A percentile compares a stretch with the other conserved stretches of the same genome.
phyloP scores from a whole-genome alignment of 2,888 invertebrate species.

The Toxonevra muliebris region DNA sequence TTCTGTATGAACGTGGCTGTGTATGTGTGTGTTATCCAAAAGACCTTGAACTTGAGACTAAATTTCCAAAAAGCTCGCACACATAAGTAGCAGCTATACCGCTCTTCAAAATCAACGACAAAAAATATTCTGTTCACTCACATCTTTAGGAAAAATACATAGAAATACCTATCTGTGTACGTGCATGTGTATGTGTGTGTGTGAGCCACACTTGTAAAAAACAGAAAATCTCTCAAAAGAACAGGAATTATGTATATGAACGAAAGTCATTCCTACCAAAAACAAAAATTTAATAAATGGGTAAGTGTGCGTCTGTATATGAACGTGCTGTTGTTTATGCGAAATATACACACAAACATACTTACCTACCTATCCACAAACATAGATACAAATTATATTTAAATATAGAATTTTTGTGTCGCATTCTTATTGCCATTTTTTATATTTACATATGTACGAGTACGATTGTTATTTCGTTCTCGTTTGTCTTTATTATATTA shows the following conservation, averaged over 20 bases:
- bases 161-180: constrained; percentile 14
- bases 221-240: constrained; percentile 17
- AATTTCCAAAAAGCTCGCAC: constrained; percentile 62
- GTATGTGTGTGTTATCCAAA: constrained; percentile 54
- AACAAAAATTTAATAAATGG: neutral
- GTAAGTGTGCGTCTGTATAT: neutral
- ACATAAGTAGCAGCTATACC: constrained; percentile 30
- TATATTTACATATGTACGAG: neutral
- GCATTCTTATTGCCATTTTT: neutral
- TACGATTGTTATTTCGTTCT: neutral
- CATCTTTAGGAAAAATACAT: neutral
- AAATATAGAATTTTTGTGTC: constrained; percentile 19
- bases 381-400: neutral
- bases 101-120: constrained; percentile 25
- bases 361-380: neutral
- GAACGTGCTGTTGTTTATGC: neutral
- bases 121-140: constrained; percentile 2
- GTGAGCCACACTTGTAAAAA: constrained; percentile 1
- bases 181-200: neutral
- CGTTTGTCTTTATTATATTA: neutral
- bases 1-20: constrained; percentile 20
- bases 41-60: constrained; percentile 67
- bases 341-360: neutral
- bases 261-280: constrained; percentile 18
- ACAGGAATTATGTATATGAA: constrained; percentile 12